phyloP scores from a whole-genome alignment of 2,113 vertebrate species.

The Phalacrocorax aristotelis region DNA sequence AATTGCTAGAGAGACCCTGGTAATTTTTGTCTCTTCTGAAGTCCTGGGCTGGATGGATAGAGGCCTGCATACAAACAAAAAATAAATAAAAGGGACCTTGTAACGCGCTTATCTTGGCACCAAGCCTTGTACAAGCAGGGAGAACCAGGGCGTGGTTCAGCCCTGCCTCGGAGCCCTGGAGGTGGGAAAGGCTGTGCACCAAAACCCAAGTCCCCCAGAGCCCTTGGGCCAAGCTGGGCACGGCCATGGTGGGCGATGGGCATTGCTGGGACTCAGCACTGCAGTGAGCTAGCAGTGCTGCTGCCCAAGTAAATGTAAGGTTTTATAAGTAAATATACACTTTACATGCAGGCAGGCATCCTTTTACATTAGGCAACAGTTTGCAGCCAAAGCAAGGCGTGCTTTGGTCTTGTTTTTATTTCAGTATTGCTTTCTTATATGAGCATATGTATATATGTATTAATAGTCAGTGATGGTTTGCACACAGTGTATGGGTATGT shows the following conservation, averaged over 20 bases:
- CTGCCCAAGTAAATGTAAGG: neutral
- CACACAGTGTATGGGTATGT: neutral
- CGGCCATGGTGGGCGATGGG: fast-evolving
- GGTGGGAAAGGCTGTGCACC: neutral
- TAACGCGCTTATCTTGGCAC: neutral
- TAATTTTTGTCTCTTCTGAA: neutral
- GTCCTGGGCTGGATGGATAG: neutral
- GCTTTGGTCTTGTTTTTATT: neutral
- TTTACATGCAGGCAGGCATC: neutral
- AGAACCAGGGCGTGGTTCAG: neutral
- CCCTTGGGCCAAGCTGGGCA: neutral
- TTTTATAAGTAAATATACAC: neutral
- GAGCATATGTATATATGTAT: neutral
- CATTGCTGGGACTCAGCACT: neutral
- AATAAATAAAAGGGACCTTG: neutral
- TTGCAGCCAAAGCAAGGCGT: neutral
- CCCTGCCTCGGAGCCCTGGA: neutral
- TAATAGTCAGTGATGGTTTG: neutral
- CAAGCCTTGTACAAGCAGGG: neutral
- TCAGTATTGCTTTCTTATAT: neutral
- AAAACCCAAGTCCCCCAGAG: neutral
- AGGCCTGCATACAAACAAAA: neutral
- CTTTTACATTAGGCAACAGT: neutral
- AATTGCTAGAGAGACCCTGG: neutral
- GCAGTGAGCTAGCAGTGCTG: neutral